phyloP scores from a whole-genome alignment of 1,140 invertebrate genomes.

The Mamestra configurata region DNA sequence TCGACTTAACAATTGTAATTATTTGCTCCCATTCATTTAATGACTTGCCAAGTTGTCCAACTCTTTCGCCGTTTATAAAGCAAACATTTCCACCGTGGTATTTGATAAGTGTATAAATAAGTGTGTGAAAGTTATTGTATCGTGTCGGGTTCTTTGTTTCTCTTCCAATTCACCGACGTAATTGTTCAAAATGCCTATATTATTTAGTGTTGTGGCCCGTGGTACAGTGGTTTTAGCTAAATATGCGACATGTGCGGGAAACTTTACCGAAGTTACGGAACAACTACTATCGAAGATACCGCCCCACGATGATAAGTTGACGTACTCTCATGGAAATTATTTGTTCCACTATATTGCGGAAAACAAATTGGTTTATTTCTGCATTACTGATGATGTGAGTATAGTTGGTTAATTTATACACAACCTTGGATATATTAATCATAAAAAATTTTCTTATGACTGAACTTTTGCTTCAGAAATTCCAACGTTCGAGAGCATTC shows the following conservation, averaged over 20 bases:
- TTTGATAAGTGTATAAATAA: not conserved
- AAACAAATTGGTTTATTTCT: slow-evolving; percentile 96
- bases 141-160: slow-evolving; percentile 51
- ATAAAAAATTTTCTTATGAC: slow-evolving; percentile 5
- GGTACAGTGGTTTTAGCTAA: slow-evolving; percentile 96
- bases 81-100: not conserved
- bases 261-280: slow-evolving; percentile 97
- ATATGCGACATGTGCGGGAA: slow-evolving; percentile 96
- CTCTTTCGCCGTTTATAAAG: not conserved
- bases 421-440: not conserved
- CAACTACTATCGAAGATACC: slow-evolving; percentile 96
- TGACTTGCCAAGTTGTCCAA: not conserved
- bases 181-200: slow-evolving; percentile 92
- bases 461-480: slow-evolving; percentile 91
- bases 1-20: not conserved
- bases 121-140: slow-evolving; percentile 19
- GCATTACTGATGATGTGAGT: slow-evolving; percentile 98
- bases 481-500: slow-evolving; percentile 97
- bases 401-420: slow-evolving; percentile 41
- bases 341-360: slow-evolving; percentile 97
- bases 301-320: slow-evolving; percentile 95
- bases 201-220: slow-evolving; percentile 96
- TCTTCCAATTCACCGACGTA: slow-evolving; percentile 61
- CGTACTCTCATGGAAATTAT: slow-evolving; percentile 97
- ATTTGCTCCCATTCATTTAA: slow-evolving; percentile 1